phyloP scores from a whole-genome alignment of 2,113 vertebrate genomes.

The Geococcyx californianus region DNA sequence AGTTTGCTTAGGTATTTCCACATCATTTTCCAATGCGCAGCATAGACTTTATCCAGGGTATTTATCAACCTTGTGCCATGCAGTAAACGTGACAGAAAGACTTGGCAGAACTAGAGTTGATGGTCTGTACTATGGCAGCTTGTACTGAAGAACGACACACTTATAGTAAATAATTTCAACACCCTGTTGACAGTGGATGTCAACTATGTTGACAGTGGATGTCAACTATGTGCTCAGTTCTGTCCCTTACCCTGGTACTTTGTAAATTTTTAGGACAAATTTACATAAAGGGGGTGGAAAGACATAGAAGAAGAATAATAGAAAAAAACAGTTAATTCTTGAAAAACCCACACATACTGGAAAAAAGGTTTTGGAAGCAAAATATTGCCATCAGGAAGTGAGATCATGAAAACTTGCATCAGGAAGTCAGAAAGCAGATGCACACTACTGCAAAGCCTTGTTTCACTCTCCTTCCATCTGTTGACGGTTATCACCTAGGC shows the following conservation, averaged over 20 bases:
- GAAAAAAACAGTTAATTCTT: not conserved
- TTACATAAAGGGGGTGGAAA: not conserved
- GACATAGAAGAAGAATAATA: fast-evolving
- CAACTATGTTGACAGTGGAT: not conserved
- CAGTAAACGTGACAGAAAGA: no score
- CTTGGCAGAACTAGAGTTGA: not conserved
- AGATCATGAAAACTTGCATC: not conserved
- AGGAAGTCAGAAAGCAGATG: not conserved
- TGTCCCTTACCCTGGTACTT: not conserved
- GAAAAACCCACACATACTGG: not conserved
- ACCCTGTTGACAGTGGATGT: not conserved
- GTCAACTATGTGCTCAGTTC: not conserved
- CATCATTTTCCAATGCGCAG: not conserved
- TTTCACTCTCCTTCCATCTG: constrained; percentile 48
- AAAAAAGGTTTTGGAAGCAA: not conserved
- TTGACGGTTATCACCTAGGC: constrained; percentile 55
- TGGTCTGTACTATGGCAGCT: not conserved
- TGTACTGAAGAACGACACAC: not conserved
- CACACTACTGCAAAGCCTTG: not conserved
- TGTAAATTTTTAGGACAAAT: not conserved
- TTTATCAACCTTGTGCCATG: not conserved
- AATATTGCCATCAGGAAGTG: not conserved
- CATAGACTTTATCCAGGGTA: not conserved
- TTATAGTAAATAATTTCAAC: not conserved
- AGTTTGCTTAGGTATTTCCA: not conserved